A percentile compares a stretch with the other conserved stretches of the same genome.
These are phyloP conservation scores for Oligia fasciuncula DNA, from an alignment of 2,888 invertebrate species.

Conservation along the genomic window DNA sequence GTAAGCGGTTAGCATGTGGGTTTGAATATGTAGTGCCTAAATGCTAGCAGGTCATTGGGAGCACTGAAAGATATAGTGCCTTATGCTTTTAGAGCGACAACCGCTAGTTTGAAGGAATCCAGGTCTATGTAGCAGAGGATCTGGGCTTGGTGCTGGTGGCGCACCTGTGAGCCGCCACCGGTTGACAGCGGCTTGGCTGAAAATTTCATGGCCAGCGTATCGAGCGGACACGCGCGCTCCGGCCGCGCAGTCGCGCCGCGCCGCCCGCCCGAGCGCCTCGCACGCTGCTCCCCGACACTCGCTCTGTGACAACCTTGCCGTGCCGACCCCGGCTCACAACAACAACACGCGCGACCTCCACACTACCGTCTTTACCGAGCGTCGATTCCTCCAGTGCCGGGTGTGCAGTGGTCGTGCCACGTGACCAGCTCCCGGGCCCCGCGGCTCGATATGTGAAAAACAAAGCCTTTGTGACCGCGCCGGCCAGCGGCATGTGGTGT, in stretches of 20 bases:
- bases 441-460: constrained; percentile 79
- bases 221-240: constrained; percentile 80
- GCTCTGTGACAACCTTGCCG: constrained; percentile 72
- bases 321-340: constrained; percentile 71
- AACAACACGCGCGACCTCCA: constrained; percentile 77
- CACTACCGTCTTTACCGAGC: constrained; percentile 66
- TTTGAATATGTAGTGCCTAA: neutral
- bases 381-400: constrained; percentile 69
- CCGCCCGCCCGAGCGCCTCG: constrained; percentile 76
- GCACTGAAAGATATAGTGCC: neutral
- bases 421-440: constrained; percentile 67
- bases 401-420: constrained; percentile 77
- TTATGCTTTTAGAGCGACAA: neutral
- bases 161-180: constrained; percentile 86
- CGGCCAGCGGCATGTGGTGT: constrained; percentile 80
- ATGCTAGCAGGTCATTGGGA: neutral
- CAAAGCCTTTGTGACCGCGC: constrained; percentile 75
- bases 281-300: constrained; percentile 73
- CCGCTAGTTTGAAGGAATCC: neutral
- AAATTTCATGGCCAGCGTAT: constrained; percentile 90
- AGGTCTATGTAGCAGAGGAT: neutral
- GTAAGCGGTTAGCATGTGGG: neutral
- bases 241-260: constrained; percentile 84
- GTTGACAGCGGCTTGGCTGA: constrained; percentile 87
- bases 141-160: constrained; percentile 65